phyloP scores from a whole-genome alignment of 1,140 invertebrate genomes.

The Fopius arisanus region DNA sequence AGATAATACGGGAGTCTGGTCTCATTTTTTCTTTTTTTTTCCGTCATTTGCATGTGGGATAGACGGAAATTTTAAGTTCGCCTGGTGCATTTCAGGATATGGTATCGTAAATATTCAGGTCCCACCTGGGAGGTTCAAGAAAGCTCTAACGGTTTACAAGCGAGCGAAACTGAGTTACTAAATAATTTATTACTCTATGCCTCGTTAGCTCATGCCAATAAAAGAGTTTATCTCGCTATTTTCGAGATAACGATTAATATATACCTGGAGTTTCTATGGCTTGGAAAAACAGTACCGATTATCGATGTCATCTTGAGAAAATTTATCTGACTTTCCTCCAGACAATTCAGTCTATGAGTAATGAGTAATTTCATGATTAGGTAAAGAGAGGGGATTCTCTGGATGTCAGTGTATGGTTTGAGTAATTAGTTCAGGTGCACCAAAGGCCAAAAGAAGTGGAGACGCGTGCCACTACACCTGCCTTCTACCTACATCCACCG shows the following conservation, averaged over 20 bases:
- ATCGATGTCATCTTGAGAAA: too few relatives aligned
- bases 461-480: constrained; percentile 48
- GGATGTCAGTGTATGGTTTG: neutral
- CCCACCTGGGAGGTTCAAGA: neutral
- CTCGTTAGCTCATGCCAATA: too few relatives aligned
- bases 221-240: too few relatives aligned
- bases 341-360: neutral
- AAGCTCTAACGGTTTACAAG: neutral
- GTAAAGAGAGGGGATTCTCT: neutral
- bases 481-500: constrained; percentile 1
- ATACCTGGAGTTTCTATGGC: too few relatives aligned
- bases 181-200: neutral
- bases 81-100: too few relatives aligned
- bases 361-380: neutral
- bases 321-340: neutral
- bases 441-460: constrained; percentile 34
- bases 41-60: neutral
- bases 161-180: neutral
- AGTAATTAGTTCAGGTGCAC: constrained; percentile 55
- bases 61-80: neutral
- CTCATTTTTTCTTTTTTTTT: neutral
- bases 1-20: neutral
- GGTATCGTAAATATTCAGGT: too few relatives aligned
- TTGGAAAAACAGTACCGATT: too few relatives aligned
- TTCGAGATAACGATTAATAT: too few relatives aligned